A percentile compares a stretch with the other conserved stretches of the same genome.
Conservation (phyloP, 2,113 vertebrate species). For the Upupa epops region DNA sequence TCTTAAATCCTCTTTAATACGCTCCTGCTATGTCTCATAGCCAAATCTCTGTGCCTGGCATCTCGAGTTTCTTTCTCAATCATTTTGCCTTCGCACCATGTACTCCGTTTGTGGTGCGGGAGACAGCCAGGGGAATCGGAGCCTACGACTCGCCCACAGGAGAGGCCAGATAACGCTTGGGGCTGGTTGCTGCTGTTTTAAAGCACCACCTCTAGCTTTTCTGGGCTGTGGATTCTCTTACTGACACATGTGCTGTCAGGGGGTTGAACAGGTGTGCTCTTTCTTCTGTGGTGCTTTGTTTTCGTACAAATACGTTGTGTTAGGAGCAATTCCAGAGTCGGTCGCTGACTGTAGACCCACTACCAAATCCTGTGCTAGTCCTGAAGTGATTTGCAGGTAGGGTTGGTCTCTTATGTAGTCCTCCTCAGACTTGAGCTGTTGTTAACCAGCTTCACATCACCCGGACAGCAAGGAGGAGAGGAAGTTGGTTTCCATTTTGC, state of each 20-base stretch:
- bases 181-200: conserved; percentile 16
- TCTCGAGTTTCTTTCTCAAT: not conserved
- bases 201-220: not conserved
- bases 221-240: not conserved
- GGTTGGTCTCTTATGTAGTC: not conserved
- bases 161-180: not conserved
- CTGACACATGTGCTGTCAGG: not conserved
- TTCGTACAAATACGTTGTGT: not conserved
- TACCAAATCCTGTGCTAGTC: not conserved
- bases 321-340: not conserved
- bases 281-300: not conserved
- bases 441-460: not conserved
- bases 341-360: not conserved
- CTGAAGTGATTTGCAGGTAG: not conserved
- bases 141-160: not conserved
- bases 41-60: conserved; percentile 2
- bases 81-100: not conserved
- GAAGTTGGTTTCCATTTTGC: not conserved
- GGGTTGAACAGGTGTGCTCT: not conserved
- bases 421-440: too few relatives aligned
- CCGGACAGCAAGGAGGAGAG: not conserved
- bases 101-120: not conserved
- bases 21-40: not conserved
- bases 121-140: not conserved
- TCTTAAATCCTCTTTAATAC: conserved; percentile 14